Conservation (phyloP, 1,140 invertebrate genomes). For the Conopomorpha cramerella region DNA sequence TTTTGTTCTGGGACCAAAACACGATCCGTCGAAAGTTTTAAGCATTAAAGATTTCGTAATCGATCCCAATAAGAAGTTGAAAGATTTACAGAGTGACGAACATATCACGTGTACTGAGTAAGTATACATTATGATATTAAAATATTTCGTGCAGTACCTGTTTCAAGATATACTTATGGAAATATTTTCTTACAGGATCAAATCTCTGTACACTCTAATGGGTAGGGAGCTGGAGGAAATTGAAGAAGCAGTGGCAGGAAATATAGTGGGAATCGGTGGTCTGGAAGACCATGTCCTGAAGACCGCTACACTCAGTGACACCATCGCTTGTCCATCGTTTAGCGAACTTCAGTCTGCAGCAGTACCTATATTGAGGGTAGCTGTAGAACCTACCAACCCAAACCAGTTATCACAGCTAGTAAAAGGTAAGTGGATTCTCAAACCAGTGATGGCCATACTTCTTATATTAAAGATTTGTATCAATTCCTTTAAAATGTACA, state of each 20-base stretch:
- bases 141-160: no score
- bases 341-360: slow-evolving; percentile 80
- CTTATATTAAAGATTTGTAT: no score
- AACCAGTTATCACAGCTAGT: slow-evolving; percentile 82
- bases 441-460: no score
- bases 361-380: slow-evolving; percentile 91
- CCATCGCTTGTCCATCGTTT: slow-evolving; percentile 86
- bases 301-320: slow-evolving; percentile 88
- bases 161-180: no score
- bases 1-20: slow-evolving; percentile 89
- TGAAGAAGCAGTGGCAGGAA: slow-evolving; percentile 83
- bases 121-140: slow-evolving; percentile 18
- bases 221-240: slow-evolving; percentile 87
- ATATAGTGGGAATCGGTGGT: slow-evolving; percentile 88
- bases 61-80: slow-evolving; percentile 63
- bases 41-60: slow-evolving; percentile 46
- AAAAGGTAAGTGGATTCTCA: slow-evolving; percentile 65
- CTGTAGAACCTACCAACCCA: slow-evolving; percentile 87
- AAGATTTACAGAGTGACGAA: slow-evolving; percentile 69
- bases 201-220: slow-evolving; percentile 86
- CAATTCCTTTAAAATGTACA: slow-evolving; percentile 17
- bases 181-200: slow-evolving; percentile 38
- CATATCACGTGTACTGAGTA: slow-evolving; percentile 52
- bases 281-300: slow-evolving; percentile 87
- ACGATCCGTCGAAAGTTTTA: slow-evolving; percentile 74